Base-by-base conservation (phyloP, 2,888 invertebrate genomes). In the Ferrisia virgata region DNA sequence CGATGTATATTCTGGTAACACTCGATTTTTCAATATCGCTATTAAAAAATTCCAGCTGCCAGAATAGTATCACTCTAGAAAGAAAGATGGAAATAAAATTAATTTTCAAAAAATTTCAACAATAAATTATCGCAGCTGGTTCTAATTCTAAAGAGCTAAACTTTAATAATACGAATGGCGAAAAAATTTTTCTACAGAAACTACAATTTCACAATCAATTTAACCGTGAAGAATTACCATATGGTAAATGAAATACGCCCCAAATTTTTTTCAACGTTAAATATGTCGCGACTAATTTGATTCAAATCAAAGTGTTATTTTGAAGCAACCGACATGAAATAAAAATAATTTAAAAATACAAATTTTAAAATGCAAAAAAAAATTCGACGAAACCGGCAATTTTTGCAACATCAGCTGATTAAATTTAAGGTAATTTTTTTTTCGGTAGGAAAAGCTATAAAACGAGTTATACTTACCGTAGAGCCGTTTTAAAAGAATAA, bases 1-100 rank as follows among this genome's bases (percentile, higher is more conserved):
- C 83, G 72, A 76, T 83, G 76, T 76, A 83, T 39, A 76, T 47
- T 43, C 72, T 18, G 83, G 40, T 76, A 28, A 22, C 13, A 76
- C 36, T n/a, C 25, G 36, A 76, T 33, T 76, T 76, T 76, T 76
- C 72, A 69, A 69, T 64, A 25, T 69, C n/a, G 33, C 69, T 69
- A 28, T 64, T 64, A 64, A 64, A 64, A 64, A 28, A 64, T 64
- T 28, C 64, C 28, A 64, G 64, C 64, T 64, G 64, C 64, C 64
- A 64, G 18, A 53, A 18, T 43, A 40, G 40, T 18, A 31, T 28
- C 25, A 64, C 64, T 25, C 58, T 64, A 64, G 28, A 64, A 64
- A 64, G 64, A 64, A 64, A 64, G 64, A 53, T 11, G 53, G 11
- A 28, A 28, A 64, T 43, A 43, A 28, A 64, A 64, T 64, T 64